Conservation (phyloP, 2,797 vertebrate genomes). For the Jordanella pulchra region DNA sequence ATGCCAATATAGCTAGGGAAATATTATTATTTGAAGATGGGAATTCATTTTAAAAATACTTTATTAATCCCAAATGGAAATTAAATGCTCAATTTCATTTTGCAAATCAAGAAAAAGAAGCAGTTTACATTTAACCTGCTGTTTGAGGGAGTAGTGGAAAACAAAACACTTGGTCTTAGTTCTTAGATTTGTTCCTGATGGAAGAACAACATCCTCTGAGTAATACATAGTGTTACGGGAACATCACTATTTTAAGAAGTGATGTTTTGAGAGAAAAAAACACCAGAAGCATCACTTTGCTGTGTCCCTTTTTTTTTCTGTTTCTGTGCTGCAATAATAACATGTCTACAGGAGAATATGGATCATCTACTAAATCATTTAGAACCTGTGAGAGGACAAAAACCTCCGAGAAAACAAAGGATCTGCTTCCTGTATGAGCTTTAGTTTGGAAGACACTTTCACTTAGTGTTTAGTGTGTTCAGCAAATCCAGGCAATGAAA, state of each 20-base stretch:
- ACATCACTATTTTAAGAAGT: conserved; percentile 17
- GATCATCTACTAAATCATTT: conserved; percentile 65
- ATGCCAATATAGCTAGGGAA: too few relatives aligned
- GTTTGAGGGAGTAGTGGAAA: not conserved
- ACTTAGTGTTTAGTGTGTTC: conserved; percentile 2
- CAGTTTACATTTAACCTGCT: not conserved
- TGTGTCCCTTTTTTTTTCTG: conserved; percentile 38
- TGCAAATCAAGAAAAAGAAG: not conserved
- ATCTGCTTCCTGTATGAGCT: not conserved
- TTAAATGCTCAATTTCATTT: too few relatives aligned
- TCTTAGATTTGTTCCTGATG: not conserved
- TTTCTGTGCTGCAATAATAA: conserved; percentile 40
- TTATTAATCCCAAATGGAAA: too few relatives aligned
- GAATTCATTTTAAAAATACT: too few relatives aligned
- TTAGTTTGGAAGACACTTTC: conserved; percentile 20
- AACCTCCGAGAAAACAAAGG: conserved; percentile 31
- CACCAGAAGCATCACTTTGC: conserved; percentile 39
- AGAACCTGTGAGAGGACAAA: conserved; percentile 59
- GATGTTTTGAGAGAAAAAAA: conserved; percentile 7
- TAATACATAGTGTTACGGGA: conserved; percentile 12
- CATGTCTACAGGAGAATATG: conserved; percentile 53
- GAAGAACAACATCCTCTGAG: conserved; percentile 8
- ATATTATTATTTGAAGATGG: too few relatives aligned
- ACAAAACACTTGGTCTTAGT: not conserved
- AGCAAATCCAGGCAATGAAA: conserved; percentile 9